Conservation (phyloP, 2,888 invertebrate genomes). For the Tipula helvola region DNA sequence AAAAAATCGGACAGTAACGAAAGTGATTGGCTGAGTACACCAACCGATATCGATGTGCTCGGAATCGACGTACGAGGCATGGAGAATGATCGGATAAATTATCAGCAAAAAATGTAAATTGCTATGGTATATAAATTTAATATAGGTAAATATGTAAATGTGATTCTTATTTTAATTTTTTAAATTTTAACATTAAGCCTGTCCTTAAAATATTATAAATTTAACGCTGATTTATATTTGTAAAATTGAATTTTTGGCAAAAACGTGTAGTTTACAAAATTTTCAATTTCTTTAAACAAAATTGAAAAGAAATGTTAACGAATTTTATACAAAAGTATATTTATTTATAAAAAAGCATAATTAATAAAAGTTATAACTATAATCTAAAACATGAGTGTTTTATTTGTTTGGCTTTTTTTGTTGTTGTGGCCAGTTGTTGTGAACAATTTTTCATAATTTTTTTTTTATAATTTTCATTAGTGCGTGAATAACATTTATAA, state of each 20-base stretch:
- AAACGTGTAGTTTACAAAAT: background rate
- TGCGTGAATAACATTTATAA: too few relatives aligned
- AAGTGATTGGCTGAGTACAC: slow-evolving; percentile 23
- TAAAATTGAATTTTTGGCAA: background rate
- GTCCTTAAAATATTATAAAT: background rate
- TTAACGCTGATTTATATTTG: background rate
- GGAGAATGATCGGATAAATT: slow-evolving; percentile 21
- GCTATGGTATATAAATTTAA: background rate
- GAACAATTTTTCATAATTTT: too few relatives aligned
- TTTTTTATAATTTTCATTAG: too few relatives aligned
- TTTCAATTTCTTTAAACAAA: background rate
- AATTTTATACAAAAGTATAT: background rate
- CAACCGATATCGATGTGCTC: slow-evolving; percentile 21
- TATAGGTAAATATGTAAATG: background rate
- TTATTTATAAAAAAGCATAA: background rate
- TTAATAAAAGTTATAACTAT: background rate
- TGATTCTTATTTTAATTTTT: background rate
- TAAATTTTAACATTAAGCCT: background rate
- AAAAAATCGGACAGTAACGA: slow-evolving; percentile 23
- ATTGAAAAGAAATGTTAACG: background rate
- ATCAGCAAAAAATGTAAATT: slow-evolving; percentile 8
- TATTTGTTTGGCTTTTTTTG: background rate
- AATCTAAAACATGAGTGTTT: background rate
- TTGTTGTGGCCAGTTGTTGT: too few relatives aligned
- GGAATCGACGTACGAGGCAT: slow-evolving; percentile 23